Percentiles rank a stretch among this genome's conserved stretches.
Conservation (phyloP, 2,888 invertebrate genomes). For the Eugnorisma glareosa region DNA sequence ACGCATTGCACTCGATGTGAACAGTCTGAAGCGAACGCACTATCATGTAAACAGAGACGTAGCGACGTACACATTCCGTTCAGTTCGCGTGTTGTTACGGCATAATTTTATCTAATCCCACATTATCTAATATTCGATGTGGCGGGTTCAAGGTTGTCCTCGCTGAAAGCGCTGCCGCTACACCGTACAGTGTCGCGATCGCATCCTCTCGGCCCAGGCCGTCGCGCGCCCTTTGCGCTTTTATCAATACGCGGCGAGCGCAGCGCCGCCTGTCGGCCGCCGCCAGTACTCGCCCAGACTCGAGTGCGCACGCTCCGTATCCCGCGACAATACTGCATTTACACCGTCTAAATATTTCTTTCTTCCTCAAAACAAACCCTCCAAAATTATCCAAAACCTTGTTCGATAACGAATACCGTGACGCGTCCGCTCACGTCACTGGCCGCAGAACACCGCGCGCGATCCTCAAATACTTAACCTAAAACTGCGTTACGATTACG, state of each 20-base stretch:
- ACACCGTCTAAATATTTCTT: conserved; percentile 74
- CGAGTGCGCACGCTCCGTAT: conserved; percentile 87
- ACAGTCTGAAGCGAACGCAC: conserved; percentile 62
- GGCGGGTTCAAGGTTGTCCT: conserved; percentile 87
- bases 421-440: conserved; percentile 61
- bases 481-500: conserved; percentile 75
- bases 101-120: conserved; percentile 78
- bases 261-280: conserved; percentile 84
- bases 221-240: conserved; percentile 84
- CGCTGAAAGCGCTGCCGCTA: conserved; percentile 75
- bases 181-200: conserved; percentile 64
- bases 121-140: conserved; percentile 86
- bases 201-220: conserved; percentile 72
- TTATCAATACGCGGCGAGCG: conserved; percentile 83
- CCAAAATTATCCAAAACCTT: conserved; percentile 73
- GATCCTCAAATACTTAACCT: conserved; percentile 71
- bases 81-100: conserved; percentile 68
- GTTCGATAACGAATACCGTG: conserved; percentile 67
- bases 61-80: conserved; percentile 56
- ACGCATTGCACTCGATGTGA: conserved; percentile 50
- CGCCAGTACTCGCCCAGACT: conserved; percentile 80
- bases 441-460: conserved; percentile 66
- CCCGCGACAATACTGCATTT: conserved; percentile 84
- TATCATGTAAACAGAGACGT: conserved; percentile 66
- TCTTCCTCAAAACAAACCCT: conserved; percentile 82